Conservation (phyloP, 2,888 invertebrate genomes). For the Calephelis perditalis region DNA sequence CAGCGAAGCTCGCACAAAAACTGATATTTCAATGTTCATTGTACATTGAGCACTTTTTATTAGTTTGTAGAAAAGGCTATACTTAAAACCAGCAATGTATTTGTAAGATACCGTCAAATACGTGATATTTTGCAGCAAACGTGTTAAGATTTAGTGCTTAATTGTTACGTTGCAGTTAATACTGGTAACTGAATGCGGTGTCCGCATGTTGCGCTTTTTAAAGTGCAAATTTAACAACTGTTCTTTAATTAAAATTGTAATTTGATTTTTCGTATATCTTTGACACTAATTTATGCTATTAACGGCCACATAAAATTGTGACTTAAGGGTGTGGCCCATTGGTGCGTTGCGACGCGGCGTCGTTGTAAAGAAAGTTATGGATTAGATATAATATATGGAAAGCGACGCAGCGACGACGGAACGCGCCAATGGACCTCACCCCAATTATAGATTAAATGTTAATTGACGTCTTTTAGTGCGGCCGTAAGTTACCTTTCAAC, state of each 20-base stretch:
- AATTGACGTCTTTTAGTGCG: too few species aligned
- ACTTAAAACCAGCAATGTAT: conserved; percentile 16
- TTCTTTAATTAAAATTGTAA: not conserved
- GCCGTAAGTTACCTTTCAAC: too few species aligned
- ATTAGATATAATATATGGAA: too few species aligned
- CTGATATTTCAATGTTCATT: not conserved
- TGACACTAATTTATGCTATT: too few species aligned
- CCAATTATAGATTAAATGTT: too few species aligned
- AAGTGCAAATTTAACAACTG: not conserved
- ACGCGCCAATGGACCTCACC: too few species aligned
- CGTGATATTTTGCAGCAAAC: conserved; percentile 16
- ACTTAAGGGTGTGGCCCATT: too few species aligned
- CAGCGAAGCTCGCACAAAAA: conserved; percentile 23
- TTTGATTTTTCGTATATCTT: not conserved
- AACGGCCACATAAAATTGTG: too few species aligned
- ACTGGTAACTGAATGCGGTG: conserved; percentile 35
- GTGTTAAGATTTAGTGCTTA: conserved; percentile 34
- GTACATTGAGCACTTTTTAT: not conserved
- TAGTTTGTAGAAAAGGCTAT: not conserved
- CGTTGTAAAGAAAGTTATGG: too few species aligned
- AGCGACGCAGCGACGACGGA: too few species aligned
- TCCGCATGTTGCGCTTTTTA: conserved; percentile 22
- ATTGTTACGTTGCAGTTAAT: conserved; percentile 34
- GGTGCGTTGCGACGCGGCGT: too few species aligned
- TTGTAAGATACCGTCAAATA: not conserved